Base-by-base conservation (phyloP, 2,797 vertebrate genomes). In the Acanthurus tractus region DNA sequence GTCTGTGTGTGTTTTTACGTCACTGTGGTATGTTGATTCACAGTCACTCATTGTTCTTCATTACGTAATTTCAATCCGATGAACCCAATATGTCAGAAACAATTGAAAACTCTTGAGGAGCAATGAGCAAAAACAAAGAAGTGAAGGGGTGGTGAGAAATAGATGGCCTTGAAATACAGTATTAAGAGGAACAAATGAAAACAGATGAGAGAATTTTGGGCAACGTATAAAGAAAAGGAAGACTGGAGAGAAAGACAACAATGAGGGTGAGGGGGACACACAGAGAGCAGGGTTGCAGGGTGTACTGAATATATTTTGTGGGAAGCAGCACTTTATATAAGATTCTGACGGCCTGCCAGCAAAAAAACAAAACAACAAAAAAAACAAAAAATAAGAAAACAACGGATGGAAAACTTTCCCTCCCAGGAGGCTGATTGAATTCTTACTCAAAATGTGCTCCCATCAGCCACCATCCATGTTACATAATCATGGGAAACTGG, bases 81-180 rank as follows among this genome's bases (percentile, higher is more conserved):
- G 83, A 88, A 88, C 89, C 85, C 81, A 90, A 84, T 86, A 74
- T 9, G 66, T 82, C 82, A 84, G 56, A 78, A 83, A 62, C 65
- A 77, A 89, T 71, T 70, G 58, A 76, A 59, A 52, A 79, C 55
- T 58, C 45, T 20, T 52, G 48, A 77, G 57, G 78, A 64, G 72
- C 54, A 74, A 53, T 45, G 44, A 82, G 45, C 34, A 66, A 63
- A 77, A 40, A 42, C 49, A 45, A n/a, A 59, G 62, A 40, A 12
- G 4, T 12, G 63, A 76, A 63, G 0, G 1, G 54, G 20, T 58
- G 68, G 25, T 61, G 76, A 67, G 29, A 71, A 48, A 63, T 5
- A 64, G 45, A 55, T 48, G 36, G 52, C 38, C 64, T 50, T 18
- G 71, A 72, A 81, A 70, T 17, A 58, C 25, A 49, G 13, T 18